These are phyloP conservation scores for Apis dorsata DNA, from an alignment of 1,140 invertebrate species.

Conservation along the genomic window DNA sequence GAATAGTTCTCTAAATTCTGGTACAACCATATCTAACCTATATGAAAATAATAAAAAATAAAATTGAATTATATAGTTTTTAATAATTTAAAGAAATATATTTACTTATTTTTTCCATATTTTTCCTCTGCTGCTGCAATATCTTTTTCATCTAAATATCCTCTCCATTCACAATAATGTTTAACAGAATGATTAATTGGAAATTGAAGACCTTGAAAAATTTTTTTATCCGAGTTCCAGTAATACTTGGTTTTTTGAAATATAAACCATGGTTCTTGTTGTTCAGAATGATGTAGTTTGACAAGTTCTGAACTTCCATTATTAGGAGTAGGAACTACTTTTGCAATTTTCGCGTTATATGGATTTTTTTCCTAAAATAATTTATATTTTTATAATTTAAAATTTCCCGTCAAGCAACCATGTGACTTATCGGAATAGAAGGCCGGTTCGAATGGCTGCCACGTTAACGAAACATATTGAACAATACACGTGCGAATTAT, in stretches of 20 bases:
- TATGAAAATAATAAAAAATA: slow-evolving; percentile 67
- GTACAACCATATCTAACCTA: slow-evolving; percentile 94
- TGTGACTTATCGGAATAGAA: slow-evolving; percentile 58
- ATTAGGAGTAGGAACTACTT: slow-evolving; percentile 97
- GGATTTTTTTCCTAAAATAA: slow-evolving; percentile 87
- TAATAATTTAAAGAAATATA: slow-evolving; percentile 50
- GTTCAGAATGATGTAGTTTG: slow-evolving; percentile 84
- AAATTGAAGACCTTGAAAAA: slow-evolving; percentile 90
- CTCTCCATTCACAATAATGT: slow-evolving; percentile 92
- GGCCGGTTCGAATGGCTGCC: slow-evolving; percentile 59
- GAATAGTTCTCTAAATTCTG: slow-evolving; percentile 97
- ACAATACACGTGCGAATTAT: slow-evolving; percentile 28
- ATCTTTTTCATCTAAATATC: slow-evolving; percentile 91
- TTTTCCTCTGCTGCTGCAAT: slow-evolving; percentile 86
- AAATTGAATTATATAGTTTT: background rate
- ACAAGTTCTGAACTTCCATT: slow-evolving; percentile 98
- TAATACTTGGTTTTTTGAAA: slow-evolving; percentile 99
- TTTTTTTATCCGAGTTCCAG: slow-evolving; percentile 90
- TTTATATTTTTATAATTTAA: slow-evolving; percentile 36
- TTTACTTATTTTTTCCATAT: slow-evolving; percentile 95
- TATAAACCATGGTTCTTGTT: slow-evolving; percentile 87
- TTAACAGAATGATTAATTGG: slow-evolving; percentile 87
- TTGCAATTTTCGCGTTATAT: slow-evolving; percentile 88
- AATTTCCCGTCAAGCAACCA: slow-evolving; percentile 40
- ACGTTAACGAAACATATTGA: slow-evolving; percentile 66